A percentile compares a stretch with the other conserved stretches of the same genome.
Conservation (phyloP, 2,113 vertebrate genomes). For the Fulica atra region DNA sequence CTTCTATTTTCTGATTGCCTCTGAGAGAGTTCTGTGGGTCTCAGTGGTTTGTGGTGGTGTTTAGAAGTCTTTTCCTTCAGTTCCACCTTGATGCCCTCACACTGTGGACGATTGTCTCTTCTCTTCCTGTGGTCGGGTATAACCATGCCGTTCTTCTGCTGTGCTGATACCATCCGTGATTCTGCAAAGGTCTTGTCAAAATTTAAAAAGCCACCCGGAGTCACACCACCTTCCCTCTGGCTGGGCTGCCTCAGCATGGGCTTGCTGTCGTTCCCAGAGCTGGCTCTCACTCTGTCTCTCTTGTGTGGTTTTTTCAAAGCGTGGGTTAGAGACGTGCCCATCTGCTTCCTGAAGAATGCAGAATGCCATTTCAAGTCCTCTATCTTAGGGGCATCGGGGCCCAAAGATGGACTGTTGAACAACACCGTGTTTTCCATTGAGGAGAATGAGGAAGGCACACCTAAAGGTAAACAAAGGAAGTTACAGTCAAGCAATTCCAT, state of each 20-base stretch:
- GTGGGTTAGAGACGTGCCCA: slow-evolving; percentile 74
- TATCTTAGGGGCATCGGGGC: slow-evolving; percentile 76
- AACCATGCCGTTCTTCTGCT: slow-evolving; percentile 71
- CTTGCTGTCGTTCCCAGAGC: slow-evolving; percentile 26
- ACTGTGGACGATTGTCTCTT: slow-evolving; percentile 71
- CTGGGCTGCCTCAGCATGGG: slow-evolving; percentile 33
- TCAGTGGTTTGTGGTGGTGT: slow-evolving; percentile 77
- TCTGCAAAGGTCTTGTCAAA: slow-evolving; percentile 69
- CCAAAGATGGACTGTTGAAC: slow-evolving; percentile 77
- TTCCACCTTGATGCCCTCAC: slow-evolving; percentile 68
- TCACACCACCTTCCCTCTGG: background rate
- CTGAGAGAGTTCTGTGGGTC: slow-evolving; percentile 72
- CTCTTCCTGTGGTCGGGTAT: slow-evolving; percentile 74
- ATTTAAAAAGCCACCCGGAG: slow-evolving; percentile 42
- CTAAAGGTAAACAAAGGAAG: slow-evolving; percentile 33
- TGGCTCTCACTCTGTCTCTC: slow-evolving; percentile 47
- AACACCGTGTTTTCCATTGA: slow-evolving; percentile 79
- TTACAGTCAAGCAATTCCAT: background rate
- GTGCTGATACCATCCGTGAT: slow-evolving; percentile 64
- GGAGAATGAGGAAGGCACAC: slow-evolving; percentile 74
- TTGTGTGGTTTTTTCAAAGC: slow-evolving; percentile 73
- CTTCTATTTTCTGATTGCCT: slow-evolving; percentile 71
- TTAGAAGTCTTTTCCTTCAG: slow-evolving; percentile 77
- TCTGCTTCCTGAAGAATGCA: slow-evolving; percentile 79
- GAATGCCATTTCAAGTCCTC: slow-evolving; percentile 81